Percentiles rank a stretch among this genome's conserved stretches.
Conservation (phyloP, 2,888 invertebrate species). For the Mesorhabditis sp. region DNA sequence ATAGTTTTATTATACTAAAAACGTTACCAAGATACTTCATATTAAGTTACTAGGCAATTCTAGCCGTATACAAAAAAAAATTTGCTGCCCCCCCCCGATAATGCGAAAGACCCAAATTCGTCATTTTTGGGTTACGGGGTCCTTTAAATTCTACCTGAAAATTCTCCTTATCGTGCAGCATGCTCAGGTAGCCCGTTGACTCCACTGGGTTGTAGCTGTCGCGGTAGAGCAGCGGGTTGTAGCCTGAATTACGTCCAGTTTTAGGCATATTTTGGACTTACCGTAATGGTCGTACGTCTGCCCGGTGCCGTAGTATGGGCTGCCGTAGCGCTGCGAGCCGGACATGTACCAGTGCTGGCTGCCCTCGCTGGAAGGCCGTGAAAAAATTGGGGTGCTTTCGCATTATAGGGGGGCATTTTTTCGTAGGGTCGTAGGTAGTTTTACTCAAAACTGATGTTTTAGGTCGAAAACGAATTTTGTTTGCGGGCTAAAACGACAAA, state of each 20-base stretch:
- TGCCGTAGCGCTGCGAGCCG: conserved; percentile 4
- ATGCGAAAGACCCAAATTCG: too few relatives aligned
- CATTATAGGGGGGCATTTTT: not conserved
- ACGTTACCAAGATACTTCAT: too few relatives aligned
- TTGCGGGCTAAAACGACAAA: too few relatives aligned
- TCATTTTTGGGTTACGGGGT: too few relatives aligned
- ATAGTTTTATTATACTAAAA: too few relatives aligned
- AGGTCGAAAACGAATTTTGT: too few relatives aligned
- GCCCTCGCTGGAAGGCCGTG: not conserved
- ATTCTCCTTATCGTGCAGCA: conserved; percentile 19
- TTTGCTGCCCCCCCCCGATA: too few relatives aligned
- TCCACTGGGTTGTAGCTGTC: conserved; percentile 4
- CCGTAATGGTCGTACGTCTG: not conserved
- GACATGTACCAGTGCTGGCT: not conserved
- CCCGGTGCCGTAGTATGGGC: not conserved
- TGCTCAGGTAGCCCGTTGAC: conserved; percentile 13
- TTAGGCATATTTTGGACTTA: not conserved
- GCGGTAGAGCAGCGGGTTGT: not conserved
- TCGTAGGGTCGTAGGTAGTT: too few relatives aligned
- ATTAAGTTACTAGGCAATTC: too few relatives aligned
- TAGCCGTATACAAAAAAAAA: too few relatives aligned
- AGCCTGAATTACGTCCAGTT: not conserved
- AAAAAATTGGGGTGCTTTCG: not conserved
- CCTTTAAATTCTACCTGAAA: conserved; percentile 12
- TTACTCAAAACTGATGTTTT: too few relatives aligned